phyloP scores from a whole-genome alignment of 2,888 invertebrate species.

The Lottia gigantea region DNA sequence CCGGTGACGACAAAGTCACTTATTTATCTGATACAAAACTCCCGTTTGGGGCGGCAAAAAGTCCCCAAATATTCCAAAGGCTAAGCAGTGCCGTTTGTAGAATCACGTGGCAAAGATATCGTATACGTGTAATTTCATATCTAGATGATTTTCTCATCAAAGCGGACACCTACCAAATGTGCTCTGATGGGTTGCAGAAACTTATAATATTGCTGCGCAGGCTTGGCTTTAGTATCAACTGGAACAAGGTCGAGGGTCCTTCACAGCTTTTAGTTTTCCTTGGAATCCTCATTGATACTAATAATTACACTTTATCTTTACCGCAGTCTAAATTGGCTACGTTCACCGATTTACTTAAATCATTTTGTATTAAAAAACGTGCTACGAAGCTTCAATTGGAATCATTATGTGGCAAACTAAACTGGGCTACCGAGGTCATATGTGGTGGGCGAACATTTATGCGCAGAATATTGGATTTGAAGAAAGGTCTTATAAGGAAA shows the following conservation, averaged over 20 bases:
- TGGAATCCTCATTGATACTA: not conserved
- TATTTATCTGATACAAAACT: conserved; percentile 5
- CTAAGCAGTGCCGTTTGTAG: conserved; percentile 1
- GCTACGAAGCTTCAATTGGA: no score
- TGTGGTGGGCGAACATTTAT: no score
- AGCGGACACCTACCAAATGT: not conserved
- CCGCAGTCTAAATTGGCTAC: no score
- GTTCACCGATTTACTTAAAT: no score
- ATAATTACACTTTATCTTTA: no score
- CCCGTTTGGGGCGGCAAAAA: not conserved
- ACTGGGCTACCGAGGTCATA: no score
- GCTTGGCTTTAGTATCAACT: not conserved
- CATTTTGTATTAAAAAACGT: no score
- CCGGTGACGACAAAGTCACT: not conserved
- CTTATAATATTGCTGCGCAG: not conserved
- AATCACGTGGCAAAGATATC: not conserved
- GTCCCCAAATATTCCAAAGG: not conserved
- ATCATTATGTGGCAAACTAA: no score
- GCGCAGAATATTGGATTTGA: no score
- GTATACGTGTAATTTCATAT: not conserved
- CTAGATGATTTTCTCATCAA: conserved; percentile 14
- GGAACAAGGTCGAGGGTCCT: not conserved
- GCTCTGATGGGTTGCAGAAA: not conserved
- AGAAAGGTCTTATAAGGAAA: no score
- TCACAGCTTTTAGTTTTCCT: not conserved